Evolutionary conservation across 2,888 invertebrate genomes (phyloP), one percentile per base, ranked within the genome.

Genomic region (Toxonevra muliebris): DNA sequence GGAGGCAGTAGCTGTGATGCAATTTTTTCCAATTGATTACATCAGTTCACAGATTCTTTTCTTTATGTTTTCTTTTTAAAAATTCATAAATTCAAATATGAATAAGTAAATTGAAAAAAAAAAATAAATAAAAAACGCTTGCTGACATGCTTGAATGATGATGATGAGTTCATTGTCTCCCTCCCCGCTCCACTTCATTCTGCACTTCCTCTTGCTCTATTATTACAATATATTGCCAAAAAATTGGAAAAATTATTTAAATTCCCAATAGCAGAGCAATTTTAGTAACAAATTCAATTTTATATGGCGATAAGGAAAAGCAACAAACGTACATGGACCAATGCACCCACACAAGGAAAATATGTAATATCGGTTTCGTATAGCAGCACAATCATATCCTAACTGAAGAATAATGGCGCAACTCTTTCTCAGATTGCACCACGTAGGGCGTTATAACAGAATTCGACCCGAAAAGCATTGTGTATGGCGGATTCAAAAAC

Each of bases 21-120:
- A 70, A 72, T 72, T 69, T 70, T 65, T 72, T 70, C 72, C 72
- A 69, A 72, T 72, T 72, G 72, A 72, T 72, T 72, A 69, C 65
- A 63, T 70, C 66, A 65, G 60, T 48, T 48, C 15, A 48, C 11
- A 48, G 48, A 2, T 15, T 13, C 48, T 30, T 30, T 30, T 30
- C 30, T 2, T 30, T 30, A 30, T 48, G 48, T 5, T 48, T 48
- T 13, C 11, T 11, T n/a, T 48, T 48, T 48, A 13, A 48, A 48
- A 48, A 69, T 69, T 63, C 63, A 71, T 69, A 71, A 71, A 71
- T 69, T 69, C 48, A 48, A 13, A 48, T 13, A 7, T n/a, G 1
- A 13, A 48, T 13, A 4, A 10, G 48, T 4, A 10, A 2, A 3
- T 10, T 5, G 15, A 48, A 10, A 7, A 30, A 30, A 48, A 10